phyloP scores from a whole-genome alignment of 2,888 invertebrate genomes.

The Sympetrum striolatum region DNA sequence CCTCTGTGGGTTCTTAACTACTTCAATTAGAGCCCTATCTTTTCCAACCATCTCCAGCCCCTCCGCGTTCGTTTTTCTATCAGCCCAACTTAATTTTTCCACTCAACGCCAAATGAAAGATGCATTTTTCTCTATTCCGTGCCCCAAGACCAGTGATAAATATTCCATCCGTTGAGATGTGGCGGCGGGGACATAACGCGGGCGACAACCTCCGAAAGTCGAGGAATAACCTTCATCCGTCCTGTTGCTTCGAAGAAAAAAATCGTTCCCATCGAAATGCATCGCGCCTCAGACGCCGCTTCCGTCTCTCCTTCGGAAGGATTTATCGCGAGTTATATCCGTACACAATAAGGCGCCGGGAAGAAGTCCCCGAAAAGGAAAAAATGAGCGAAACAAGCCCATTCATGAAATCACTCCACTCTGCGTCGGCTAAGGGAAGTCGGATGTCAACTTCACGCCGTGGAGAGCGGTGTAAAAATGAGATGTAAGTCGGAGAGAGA shows the following conservation, averaged over 20 bases:
- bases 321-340: neutral
- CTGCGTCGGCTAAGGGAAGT: neutral
- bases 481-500: neutral
- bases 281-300: neutral
- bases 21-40: too few relatives aligned
- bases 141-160: too few relatives aligned
- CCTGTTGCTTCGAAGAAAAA: neutral
- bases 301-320: neutral
- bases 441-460: neutral
- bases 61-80: too few relatives aligned
- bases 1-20: too few relatives aligned
- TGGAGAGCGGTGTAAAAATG: neutral
- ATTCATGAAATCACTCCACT: neutral
- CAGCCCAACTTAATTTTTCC: too few relatives aligned
- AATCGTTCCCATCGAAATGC: neutral
- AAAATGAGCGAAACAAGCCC: neutral
- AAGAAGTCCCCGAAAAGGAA: neutral
- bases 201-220: neutral
- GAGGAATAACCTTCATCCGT: neutral
- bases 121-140: too few relatives aligned
- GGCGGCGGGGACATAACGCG: neutral
- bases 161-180: too few relatives aligned
- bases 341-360: neutral
- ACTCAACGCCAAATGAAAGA: too few relatives aligned
- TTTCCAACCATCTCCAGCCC: too few relatives aligned